These are phyloP conservation scores for Choristoneura fumiferana DNA, from an alignment of 1,140 invertebrate species.

Conservation along the genomic window DNA sequence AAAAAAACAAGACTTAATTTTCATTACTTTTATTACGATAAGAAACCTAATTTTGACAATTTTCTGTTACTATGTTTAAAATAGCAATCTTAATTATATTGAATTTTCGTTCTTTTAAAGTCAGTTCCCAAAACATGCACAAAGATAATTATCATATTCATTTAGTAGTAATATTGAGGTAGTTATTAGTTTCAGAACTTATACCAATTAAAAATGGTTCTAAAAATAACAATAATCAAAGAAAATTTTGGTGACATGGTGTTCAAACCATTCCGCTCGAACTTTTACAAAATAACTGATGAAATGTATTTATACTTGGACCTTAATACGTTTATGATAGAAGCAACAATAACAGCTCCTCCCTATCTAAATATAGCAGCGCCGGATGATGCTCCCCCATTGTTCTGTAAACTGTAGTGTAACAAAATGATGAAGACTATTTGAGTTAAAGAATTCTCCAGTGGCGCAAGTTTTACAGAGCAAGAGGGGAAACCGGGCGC, in stretches of 20 bases:
- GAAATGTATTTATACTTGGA: constrained; percentile 48
- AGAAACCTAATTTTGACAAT: constrained; percentile 76
- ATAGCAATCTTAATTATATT: constrained; percentile 72
- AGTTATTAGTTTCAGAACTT: constrained; percentile 78
- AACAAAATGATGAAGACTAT: no score
- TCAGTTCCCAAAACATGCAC: constrained; percentile 75
- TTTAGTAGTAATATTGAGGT: constrained; percentile 78
- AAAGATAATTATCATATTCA: constrained; percentile 75
- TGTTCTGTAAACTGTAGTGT: no score
- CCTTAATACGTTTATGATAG: constrained; percentile 48
- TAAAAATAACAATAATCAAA: constrained; percentile 71
- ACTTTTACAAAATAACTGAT: constrained; percentile 35
- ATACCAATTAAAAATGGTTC: constrained; percentile 74
- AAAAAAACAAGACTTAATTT: constrained; percentile 40
- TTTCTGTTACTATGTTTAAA: constrained; percentile 69
- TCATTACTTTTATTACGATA: constrained; percentile 71
- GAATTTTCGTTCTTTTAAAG: constrained; percentile 60
- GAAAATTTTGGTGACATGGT: constrained; percentile 49
- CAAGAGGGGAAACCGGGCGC: no score
- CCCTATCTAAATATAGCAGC: constrained; percentile 32
- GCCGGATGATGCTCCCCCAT: neutral
- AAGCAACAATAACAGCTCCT: constrained; percentile 56
- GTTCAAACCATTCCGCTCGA: constrained; percentile 39
- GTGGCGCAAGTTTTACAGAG: no score
- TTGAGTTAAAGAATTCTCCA: no score